A percentile compares a stretch with the other conserved stretches of the same genome.
Conservation (phyloP, 1,140 invertebrate genomes). For the Polypedilum vanderplanki region DNA sequence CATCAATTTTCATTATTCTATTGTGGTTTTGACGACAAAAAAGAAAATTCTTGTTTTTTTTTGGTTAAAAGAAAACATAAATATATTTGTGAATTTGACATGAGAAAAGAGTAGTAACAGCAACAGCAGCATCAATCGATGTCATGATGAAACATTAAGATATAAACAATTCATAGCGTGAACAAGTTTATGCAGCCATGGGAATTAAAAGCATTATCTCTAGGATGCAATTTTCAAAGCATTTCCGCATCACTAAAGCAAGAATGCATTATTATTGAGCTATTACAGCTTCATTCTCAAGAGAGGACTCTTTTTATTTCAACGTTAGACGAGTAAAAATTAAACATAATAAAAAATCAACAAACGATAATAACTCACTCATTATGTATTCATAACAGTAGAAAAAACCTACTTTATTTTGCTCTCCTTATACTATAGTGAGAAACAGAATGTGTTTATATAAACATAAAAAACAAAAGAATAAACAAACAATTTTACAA, state of each 20-base stretch:
- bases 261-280: too few species aligned
- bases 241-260: too few species aligned
- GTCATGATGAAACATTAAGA: not conserved
- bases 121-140: too few species aligned
- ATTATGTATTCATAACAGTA: conserved; percentile 20
- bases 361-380: conserved; percentile 23
- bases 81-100: too few species aligned
- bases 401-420: conserved; percentile 16
- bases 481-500: conserved; percentile 7
- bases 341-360: conserved; percentile 1
- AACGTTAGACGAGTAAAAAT: not conserved
- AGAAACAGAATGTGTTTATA: not conserved
- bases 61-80: too few species aligned
- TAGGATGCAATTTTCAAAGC: not conserved
- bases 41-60: too few species aligned
- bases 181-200: not conserved
- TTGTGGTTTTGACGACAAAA: too few species aligned
- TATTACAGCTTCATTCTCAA: too few species aligned
- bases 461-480: not conserved
- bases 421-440: not conserved
- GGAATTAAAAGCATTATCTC: not conserved
- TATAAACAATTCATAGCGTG: conserved; percentile 6
- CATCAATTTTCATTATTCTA: too few species aligned
- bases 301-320: too few species aligned
- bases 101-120: too few species aligned